A percentile compares a stretch with the other conserved stretches of the same genome.
Evolutionary conservation across 2,888 invertebrate genomes (phyloP).

Genomic region (Euphydryas editha): DNA sequence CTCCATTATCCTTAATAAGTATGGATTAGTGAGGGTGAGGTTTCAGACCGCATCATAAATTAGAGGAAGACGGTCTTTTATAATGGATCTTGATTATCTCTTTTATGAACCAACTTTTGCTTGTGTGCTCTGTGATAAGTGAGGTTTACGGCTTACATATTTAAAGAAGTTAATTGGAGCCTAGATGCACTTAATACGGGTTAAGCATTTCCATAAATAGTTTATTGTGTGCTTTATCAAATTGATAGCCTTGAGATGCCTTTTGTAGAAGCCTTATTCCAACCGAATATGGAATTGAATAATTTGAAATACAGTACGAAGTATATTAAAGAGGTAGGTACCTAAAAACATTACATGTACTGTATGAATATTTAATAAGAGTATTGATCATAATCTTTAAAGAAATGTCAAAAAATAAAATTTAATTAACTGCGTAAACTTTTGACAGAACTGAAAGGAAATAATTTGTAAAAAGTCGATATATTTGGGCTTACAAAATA

Average conservation of each 20-base stretch:
- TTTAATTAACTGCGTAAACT: too few species aligned
- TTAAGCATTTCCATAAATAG: slow-evolving; percentile 47
- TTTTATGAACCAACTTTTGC: slow-evolving; percentile 63
- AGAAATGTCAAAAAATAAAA: neutral
- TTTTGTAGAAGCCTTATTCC: slow-evolving; percentile 18
- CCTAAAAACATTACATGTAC: too few species aligned
- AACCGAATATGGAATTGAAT: slow-evolving; percentile 22
- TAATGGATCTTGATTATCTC: slow-evolving; percentile 71
- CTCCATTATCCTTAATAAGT: slow-evolving; percentile 82
- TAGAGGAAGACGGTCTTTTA: slow-evolving; percentile 68
- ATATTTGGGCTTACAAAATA: too few species aligned
- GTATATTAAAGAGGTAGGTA: neutral
- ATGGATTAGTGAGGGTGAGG: slow-evolving; percentile 77
- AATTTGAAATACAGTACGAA: slow-evolving; percentile 15
- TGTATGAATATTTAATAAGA: too few species aligned
- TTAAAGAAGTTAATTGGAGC: slow-evolving; percentile 64
- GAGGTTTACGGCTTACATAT: slow-evolving; percentile 71
- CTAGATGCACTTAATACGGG: slow-evolving; percentile 47
- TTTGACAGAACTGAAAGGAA: too few species aligned
- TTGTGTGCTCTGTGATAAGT: slow-evolving; percentile 70
- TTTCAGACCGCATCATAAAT: slow-evolving; percentile 71
- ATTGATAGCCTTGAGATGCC: slow-evolving; percentile 33
- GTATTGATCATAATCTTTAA: too few species aligned
- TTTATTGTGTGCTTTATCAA: slow-evolving; percentile 45
- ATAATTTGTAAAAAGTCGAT: too few species aligned